Conservation (phyloP, 2,113 vertebrate species). For the Rynchops niger region DNA sequence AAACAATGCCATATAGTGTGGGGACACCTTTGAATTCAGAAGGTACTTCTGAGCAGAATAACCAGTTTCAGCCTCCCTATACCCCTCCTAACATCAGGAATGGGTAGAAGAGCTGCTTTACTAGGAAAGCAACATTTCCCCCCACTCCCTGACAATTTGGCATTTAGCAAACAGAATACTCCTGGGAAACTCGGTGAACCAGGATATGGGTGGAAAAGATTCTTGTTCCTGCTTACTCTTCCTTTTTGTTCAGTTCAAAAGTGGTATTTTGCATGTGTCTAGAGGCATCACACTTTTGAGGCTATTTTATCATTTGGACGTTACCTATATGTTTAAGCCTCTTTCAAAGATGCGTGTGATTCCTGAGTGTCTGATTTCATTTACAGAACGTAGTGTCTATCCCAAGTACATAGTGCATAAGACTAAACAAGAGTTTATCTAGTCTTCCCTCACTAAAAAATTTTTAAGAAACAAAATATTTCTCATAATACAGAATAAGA, state of each 20-base stretch:
- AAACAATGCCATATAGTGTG: background rate
- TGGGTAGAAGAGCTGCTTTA: background rate
- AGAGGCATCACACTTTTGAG: background rate
- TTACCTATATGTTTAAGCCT: background rate
- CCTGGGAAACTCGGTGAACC: background rate
- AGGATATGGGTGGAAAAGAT: background rate
- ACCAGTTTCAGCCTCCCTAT: background rate
- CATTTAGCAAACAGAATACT: background rate
- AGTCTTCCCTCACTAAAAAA: background rate
- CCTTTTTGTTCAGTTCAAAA: background rate
- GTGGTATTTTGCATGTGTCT: background rate
- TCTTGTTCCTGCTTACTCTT: background rate
- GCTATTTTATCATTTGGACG: background rate
- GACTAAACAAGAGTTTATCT: background rate
- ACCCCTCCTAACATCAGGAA: background rate
- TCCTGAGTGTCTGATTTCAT: background rate
- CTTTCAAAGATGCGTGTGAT: background rate
- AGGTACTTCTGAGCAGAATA: background rate
- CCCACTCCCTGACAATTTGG: background rate
- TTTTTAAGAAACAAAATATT: background rate
- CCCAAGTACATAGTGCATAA: background rate
- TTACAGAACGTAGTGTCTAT: background rate
- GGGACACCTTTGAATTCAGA: background rate
- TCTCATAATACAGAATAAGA: background rate
- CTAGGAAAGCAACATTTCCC: background rate